phyloP scores from a whole-genome alignment of 2,888 invertebrate species.

The Patella caerulea region DNA sequence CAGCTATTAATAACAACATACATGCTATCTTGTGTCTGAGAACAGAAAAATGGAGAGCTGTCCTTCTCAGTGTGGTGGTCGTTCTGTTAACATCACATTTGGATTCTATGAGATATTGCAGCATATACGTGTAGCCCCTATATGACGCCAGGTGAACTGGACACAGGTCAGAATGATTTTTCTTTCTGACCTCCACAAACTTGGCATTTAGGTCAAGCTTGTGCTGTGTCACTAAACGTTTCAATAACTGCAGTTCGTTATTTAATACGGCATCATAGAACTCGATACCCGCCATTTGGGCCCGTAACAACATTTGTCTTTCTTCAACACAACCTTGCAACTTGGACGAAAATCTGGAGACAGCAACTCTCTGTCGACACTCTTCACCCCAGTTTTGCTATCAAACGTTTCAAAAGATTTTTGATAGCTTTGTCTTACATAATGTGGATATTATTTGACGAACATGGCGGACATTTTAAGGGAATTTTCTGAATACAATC shows the following conservation, averaged over 20 bases:
- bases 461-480: constrained; percentile 25
- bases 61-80: constrained; percentile 66
- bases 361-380: constrained; percentile 25
- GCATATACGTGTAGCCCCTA: constrained; percentile 69
- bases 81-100: constrained; percentile 70
- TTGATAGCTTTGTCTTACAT: background rate
- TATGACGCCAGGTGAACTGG: constrained; percentile 70
- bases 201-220: constrained; percentile 70
- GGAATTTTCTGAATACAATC: constrained; percentile 28
- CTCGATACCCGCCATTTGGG: constrained; percentile 67
- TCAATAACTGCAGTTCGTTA: constrained; percentile 67
- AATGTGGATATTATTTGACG: constrained; percentile 13
- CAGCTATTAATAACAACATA: constrained; percentile 66
- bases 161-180: constrained; percentile 69
- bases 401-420: background rate
- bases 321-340: constrained; percentile 23
- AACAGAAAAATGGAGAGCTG: constrained; percentile 71
- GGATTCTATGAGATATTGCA: constrained; percentile 66
- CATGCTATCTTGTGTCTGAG: constrained; percentile 70
- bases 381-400: constrained; percentile 10
- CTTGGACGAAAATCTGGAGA: constrained; percentile 24
- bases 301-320: constrained; percentile 56
- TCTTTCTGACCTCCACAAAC: constrained; percentile 69
- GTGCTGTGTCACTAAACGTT: constrained; percentile 67
- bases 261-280: constrained; percentile 71